Percentiles rank a stretch among this genome's conserved stretches.
phyloP scores from a whole-genome alignment of 1,140 invertebrate genomes.

The Lithobius niger region DNA sequence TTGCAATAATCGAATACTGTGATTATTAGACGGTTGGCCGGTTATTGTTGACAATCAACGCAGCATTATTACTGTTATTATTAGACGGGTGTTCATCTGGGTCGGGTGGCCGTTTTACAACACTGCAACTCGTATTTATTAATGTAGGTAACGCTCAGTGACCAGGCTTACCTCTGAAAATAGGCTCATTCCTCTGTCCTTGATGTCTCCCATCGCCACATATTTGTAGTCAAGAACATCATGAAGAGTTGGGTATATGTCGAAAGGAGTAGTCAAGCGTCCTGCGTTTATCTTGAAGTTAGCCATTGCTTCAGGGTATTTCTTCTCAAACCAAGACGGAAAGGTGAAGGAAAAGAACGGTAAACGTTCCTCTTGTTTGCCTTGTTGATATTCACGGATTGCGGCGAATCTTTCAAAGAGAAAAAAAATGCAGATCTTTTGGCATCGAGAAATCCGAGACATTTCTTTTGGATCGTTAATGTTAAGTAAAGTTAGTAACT shows the following conservation, averaged over 20 bases:
- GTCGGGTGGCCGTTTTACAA: no score
- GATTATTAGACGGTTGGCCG: no score
- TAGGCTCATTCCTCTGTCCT: conserved; percentile 48
- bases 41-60: no score
- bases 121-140: no score
- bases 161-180: conserved; percentile 48
- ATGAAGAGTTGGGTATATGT: conserved; percentile 55
- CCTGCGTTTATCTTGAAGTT: conserved; percentile 52
- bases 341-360: conserved; percentile 69
- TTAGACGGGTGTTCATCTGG: no score
- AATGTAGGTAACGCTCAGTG: no score
- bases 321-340: conserved; percentile 48
- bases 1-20: no score
- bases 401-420: conserved; percentile 48
- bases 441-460: background rate
- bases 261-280: conserved; percentile 65
- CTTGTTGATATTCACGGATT: conserved; percentile 62
- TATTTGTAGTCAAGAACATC: conserved; percentile 42
- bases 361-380: conserved; percentile 74
- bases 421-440: background rate
- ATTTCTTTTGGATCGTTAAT: background rate
- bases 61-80: no score
- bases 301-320: conserved; percentile 43
- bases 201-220: conserved; percentile 36
- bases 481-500: background rate